phyloP scores from a whole-genome alignment of 2,797 vertebrate genomes.

The Pseudopleuronectes americanus region DNA sequence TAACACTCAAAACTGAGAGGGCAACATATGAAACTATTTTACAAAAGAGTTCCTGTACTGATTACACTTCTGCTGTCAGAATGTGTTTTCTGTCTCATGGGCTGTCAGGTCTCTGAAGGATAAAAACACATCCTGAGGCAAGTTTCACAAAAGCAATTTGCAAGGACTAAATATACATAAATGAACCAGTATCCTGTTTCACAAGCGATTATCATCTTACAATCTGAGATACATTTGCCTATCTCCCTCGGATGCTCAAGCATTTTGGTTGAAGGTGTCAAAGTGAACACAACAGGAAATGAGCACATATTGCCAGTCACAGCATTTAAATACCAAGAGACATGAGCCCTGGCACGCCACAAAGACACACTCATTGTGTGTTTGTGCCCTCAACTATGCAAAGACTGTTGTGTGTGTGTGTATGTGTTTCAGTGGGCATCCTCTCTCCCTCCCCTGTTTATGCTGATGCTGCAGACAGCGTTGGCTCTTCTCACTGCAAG shows the following conservation, averaged over 20 bases:
- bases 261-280: background rate
- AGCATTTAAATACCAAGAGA: background rate
- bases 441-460: conserved; percentile 6
- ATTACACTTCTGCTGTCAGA: background rate
- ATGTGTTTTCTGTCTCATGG: conserved; percentile 18
- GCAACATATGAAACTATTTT: background rate
- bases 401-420: background rate
- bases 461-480: conserved; percentile 62
- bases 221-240: background rate
- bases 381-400: background rate
- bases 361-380: background rate
- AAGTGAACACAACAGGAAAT: conserved; percentile 12
- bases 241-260: background rate
- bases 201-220: background rate
- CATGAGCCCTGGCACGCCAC: too few species aligned
- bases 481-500: conserved; percentile 41
- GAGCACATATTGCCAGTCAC: conserved; percentile 5
- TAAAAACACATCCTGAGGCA: conserved; percentile 27
- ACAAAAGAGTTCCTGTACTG: background rate
- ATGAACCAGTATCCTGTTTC: background rate
- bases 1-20: background rate
- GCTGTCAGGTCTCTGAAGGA: conserved; percentile 25
- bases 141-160: background rate
- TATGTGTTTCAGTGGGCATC: background rate
- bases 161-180: background rate